Evolutionary conservation across 1,140 invertebrate species (phyloP), one percentile per base, ranked within the genome.

Genomic region (Teleogryllus occipitalis): DNA sequence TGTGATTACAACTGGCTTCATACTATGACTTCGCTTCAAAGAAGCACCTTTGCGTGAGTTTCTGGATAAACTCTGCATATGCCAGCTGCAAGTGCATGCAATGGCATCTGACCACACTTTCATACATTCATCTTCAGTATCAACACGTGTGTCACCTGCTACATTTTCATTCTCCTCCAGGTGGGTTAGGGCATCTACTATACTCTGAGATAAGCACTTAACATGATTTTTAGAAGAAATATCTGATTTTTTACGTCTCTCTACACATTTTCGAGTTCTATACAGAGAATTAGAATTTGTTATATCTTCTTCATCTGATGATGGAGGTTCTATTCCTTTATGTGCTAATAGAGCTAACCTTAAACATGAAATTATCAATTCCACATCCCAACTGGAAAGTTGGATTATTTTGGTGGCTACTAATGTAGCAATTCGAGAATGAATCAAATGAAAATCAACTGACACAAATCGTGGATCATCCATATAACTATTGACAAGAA

Each of bases 401-500:
- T 73, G 39, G 76, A 8, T 8, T 39, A 81, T 49, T 65, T 79
- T 75, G 0, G 6, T 22, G 18, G 47, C 88, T 0, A 91, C 88
- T n/a, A 92, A 81, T 79, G 89, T 86, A 0, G 89, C 90, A 74
- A 92, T 85, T 77, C 91, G 84, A 0, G 89, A 90, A 83, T 92
- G 91, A 65, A 90, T 87, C 75, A 89, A 83, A n/a, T 87, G 85
- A 80, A 92, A 91, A 83, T 92, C 87, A 0, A 92, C 88, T 15
- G 83, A 84, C 12, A 87, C 78, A 83, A 91, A 92, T 75, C 90
- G 84, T 18, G 87, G 85, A 82, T 92, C 91, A 80, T 90, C 88
- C 87, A 90, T 90, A 82, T 91, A 92, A 81, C 90, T 92, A 75
- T 84, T 86, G 21, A 92, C 90, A n/a, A 91, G 88, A 80, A 89